Conservation (phyloP, 2,888 invertebrate genomes). For the Agrochola lota region DNA sequence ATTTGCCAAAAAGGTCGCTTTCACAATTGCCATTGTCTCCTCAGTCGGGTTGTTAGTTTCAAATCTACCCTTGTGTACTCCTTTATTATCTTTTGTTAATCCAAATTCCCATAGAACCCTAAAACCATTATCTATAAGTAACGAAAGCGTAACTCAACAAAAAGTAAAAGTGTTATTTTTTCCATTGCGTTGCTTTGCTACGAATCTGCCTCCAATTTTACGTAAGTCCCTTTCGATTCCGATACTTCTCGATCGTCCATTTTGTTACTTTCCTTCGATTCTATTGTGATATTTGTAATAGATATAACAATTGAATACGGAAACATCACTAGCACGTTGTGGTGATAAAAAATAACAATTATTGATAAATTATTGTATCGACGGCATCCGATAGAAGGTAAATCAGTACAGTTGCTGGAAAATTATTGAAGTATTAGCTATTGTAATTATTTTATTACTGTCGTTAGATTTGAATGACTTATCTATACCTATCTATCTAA, state of each 20-base stretch:
- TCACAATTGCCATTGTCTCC: not conserved
- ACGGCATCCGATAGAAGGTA: not conserved
- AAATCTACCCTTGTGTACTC: not conserved
- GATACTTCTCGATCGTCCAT: conserved; percentile 34
- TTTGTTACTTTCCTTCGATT: conserved; percentile 51
- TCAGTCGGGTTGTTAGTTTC: not conserved
- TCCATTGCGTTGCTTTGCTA: conserved; percentile 68
- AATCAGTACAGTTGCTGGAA: not conserved
- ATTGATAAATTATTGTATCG: not conserved
- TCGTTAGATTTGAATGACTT: not conserved
- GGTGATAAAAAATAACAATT: conserved; percentile 35
- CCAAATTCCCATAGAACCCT: conserved; percentile 33
- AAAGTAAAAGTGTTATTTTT: conserved; percentile 83
- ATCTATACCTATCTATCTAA: not conserved
- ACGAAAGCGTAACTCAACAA: conserved; percentile 77
- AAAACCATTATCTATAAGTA: conserved; percentile 63
- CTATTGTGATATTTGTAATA: conserved; percentile 57
- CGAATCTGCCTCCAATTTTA: conserved; percentile 81
- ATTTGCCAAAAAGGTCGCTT: not conserved
- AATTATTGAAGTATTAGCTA: not conserved
- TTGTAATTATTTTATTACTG: conserved; percentile 1
- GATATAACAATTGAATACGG: conserved; percentile 65
- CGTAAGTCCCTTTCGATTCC: conserved; percentile 76
- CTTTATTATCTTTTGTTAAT: conserved; percentile 3
- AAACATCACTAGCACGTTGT: conserved; percentile 49